phyloP scores from a whole-genome alignment of 2,797 vertebrate genomes.

The Arctocebus calabarensis region DNA sequence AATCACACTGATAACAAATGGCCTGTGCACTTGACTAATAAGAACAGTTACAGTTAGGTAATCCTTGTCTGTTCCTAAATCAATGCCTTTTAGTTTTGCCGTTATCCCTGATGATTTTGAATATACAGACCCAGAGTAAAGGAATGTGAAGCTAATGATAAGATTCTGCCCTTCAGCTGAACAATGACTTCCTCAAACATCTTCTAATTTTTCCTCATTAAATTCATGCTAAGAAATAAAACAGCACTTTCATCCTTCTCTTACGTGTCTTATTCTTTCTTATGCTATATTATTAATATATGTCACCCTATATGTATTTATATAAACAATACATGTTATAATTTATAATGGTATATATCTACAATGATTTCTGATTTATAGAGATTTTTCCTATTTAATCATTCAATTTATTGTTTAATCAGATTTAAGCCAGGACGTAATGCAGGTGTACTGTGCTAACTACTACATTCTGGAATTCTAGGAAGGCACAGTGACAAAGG shows the following conservation, averaged over 20 bases:
- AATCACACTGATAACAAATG: not conserved
- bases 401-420: not conserved
- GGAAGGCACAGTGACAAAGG: not conserved
- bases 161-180: not conserved
- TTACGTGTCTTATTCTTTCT: not conserved
- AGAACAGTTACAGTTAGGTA: not conserved
- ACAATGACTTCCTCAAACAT: not conserved
- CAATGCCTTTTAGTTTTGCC: slow-evolving; percentile 3
- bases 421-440: not conserved
- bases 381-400: not conserved
- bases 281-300: not conserved
- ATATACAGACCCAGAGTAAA: not conserved
- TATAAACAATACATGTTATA: not conserved
- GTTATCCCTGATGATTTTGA: slow-evolving; percentile 22
- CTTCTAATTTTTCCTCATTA: not conserved
- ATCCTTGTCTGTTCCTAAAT: not conserved
- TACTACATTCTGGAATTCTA: not conserved
- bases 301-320: not conserved
- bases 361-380: not conserved
- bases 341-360: not conserved
- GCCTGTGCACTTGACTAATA: not conserved
- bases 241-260: not conserved
- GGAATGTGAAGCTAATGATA: not conserved
- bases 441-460: not conserved
- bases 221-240: not conserved